Evolutionary conservation across 2,797 vertebrate genomes (phyloP), one percentile per base, ranked within the genome.

Genomic region (Chelon labrosus): DNA sequence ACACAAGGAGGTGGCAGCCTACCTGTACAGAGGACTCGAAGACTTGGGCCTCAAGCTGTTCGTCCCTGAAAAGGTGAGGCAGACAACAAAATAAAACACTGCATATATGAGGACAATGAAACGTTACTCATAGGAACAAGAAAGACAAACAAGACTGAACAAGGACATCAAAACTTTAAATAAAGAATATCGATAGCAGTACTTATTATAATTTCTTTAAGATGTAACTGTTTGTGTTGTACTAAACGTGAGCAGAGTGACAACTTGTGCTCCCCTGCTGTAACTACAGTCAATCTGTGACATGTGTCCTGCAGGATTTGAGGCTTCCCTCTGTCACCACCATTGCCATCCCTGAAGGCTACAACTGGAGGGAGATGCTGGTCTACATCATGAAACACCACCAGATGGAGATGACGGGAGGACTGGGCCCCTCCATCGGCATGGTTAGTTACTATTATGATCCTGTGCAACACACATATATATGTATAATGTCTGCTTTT

Each of bases 301-400:
- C 35, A 42, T 70, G 5, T 80, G 16, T 81, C 10, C 35, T 53
- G 20, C 89, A 99, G 98, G 93, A 94, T 0, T 71, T 94, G 3
- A 95, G 97, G 39, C 95, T 99, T 46, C 97, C 98, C 47, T 99
- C 97, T 0, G 87, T 99, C 76, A 99, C 97, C 83, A 95, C 97
- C 0, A 88, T 99, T 60, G 85, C 60, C 0, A 93, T 97, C 59
- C 98, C 98, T 0, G 57, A 93, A 0, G 97, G 97, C 14, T 99
- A 97, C 0, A 19, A 95, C 70, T 98, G 97, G 96, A 96, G 89
- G 73, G 95, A 98, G 73, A 71, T 99, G 20, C 85, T 94, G n/a
- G 44, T 65, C 25, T 97, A 96, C 57, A 79, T 98, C 19, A 94
- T 97, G 92, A 96, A 98, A 73, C 89, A 95, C 22, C 93, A 97